Evolutionary conservation across 2,888 invertebrate species (phyloP).

Genomic region (Perizoma flavofasciatum): DNA sequence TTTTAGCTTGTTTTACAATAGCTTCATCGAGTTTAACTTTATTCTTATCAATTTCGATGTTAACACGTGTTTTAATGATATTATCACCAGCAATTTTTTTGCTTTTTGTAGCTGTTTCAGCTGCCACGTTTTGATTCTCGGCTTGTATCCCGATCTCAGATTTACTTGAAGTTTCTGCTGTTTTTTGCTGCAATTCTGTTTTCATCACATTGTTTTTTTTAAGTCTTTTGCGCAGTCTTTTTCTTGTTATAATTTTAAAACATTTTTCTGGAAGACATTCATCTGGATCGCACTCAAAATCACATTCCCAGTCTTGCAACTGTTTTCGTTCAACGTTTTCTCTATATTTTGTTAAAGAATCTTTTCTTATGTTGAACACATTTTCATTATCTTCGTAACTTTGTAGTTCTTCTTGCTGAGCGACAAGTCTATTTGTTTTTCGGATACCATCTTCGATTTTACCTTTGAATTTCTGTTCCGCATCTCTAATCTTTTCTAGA

Average conservation of each 20-base stretch:
- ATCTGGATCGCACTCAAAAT: constrained; percentile 44
- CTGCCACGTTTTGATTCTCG: constrained; percentile 12
- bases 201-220: constrained; percentile 1
- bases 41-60: constrained; percentile 1
- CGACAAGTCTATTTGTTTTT: background rate
- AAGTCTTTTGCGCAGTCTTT: constrained; percentile 15
- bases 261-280: constrained; percentile 51
- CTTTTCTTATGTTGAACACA: constrained; percentile 39
- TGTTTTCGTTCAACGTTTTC: constrained; percentile 42
- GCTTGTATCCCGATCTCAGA: constrained; percentile 11
- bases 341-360: constrained; percentile 49
- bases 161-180: constrained; percentile 6
- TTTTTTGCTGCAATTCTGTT: background rate
- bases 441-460: constrained; percentile 16
- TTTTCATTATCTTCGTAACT: constrained; percentile 5
- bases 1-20: constrained; percentile 13
- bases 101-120: constrained; percentile 12
- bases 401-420: background rate
- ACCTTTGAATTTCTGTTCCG: constrained; percentile 6
- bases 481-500: constrained; percentile 4
- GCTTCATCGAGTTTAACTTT: background rate
- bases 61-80: background rate
- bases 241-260: constrained; percentile 39
- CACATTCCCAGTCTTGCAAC: constrained; percentile 47
- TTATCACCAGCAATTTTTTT: constrained; percentile 13